phyloP scores from a whole-genome alignment of 2,888 invertebrate genomes.

The Epistrophe eligans region DNA sequence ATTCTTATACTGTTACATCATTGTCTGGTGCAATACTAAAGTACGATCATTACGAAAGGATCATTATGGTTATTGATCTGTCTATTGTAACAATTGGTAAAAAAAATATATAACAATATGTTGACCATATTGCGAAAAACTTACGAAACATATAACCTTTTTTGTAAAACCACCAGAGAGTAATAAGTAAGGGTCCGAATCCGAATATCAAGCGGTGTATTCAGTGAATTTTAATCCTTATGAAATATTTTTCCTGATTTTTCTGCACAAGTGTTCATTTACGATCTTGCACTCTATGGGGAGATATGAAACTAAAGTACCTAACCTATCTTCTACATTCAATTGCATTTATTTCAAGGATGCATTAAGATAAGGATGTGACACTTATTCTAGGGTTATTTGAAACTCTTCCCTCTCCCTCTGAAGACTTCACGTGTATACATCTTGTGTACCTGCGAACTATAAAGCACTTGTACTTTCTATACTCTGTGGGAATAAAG shows the following conservation, averaged over 20 bases:
- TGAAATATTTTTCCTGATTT: conserved; percentile 9
- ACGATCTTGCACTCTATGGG: conserved; percentile 20
- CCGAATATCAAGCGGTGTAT: conserved; percentile 13
- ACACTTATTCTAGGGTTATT: conserved; percentile 51
- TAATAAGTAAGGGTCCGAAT: background rate
- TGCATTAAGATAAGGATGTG: conserved; percentile 56
- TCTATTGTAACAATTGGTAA: conserved; percentile 45
- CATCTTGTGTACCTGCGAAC: conserved; percentile 1
- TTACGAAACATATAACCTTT: conserved; percentile 45
- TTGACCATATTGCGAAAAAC: conserved; percentile 73
- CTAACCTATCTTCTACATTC: conserved; percentile 28
- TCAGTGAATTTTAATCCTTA: conserved; percentile 39
- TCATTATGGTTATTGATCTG: conserved; percentile 72
- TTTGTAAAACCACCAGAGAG: conserved; percentile 16
- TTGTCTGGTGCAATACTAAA: conserved; percentile 51
- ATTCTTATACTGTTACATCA: conserved; percentile 61
- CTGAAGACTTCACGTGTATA: conserved; percentile 22
- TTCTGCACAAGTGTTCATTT: conserved; percentile 62
- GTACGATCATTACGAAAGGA: conserved; percentile 69
- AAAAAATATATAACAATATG: conserved; percentile 39
- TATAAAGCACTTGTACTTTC: conserved; percentile 20
- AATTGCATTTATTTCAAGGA: conserved; percentile 41
- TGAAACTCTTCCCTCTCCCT: conserved; percentile 34
- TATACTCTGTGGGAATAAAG: conserved; percentile 54
- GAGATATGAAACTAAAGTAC: background rate